A percentile compares a stretch with the other conserved stretches of the same genome.
These are phyloP conservation scores for Forpus xanthops DNA, from an alignment of 2,797 vertebrate genomes.

Conservation along the genomic window DNA sequence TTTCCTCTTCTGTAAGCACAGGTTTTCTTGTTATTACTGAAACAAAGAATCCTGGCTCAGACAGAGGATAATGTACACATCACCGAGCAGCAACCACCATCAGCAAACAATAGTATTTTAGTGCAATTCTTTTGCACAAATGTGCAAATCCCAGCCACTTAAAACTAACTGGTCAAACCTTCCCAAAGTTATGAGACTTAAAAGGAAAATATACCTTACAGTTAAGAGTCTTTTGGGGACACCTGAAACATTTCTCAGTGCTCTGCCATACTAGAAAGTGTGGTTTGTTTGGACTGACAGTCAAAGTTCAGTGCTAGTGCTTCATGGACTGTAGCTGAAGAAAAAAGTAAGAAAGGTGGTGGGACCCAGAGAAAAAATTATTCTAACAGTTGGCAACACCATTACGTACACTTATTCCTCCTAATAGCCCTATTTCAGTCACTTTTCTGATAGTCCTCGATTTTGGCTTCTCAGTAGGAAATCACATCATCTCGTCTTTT, in stretches of 20 bases:
- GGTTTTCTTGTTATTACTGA: not conserved
- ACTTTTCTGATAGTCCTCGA: not conserved
- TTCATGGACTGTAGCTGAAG: not conserved
- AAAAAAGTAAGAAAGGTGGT: not conserved
- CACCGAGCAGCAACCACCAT: fast-evolving
- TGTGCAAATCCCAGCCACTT: not conserved
- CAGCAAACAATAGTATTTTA: not conserved
- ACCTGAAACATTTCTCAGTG: not conserved
- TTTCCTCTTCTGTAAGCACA: not conserved
- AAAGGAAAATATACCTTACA: slow-evolving; percentile 18
- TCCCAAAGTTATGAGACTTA: not conserved
- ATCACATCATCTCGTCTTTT: slow-evolving; percentile 1
- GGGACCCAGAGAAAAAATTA: not conserved
- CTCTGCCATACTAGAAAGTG: not conserved
- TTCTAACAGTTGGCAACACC: not conserved
- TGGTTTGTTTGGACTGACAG: slow-evolving; percentile 34
- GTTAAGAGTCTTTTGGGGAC: not conserved
- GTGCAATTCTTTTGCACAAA: not conserved
- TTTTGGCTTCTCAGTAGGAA: not conserved
- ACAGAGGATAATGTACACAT: not conserved
- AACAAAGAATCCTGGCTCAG: not conserved
- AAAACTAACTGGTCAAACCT: not conserved
- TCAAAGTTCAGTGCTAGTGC: slow-evolving; percentile 4
- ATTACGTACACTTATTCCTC: not conserved
- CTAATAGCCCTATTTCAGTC: not conserved